A percentile compares a stretch with the other conserved stretches of the same genome.
Conservation (phyloP, 2,113 vertebrate genomes). For the Pomatostomus ruficeps region DNA sequence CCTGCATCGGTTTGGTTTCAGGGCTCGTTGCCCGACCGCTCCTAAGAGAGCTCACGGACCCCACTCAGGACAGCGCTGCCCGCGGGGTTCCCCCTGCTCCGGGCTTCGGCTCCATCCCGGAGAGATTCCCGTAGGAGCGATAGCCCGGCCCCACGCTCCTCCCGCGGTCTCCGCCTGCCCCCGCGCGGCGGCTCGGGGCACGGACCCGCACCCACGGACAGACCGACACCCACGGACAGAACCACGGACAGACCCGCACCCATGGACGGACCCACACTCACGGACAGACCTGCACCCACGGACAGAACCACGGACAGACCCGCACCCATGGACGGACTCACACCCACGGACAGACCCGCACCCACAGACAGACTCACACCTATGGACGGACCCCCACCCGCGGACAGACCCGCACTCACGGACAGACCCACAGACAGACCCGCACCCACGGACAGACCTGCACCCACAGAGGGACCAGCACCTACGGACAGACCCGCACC, state of each 20-base stretch:
- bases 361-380: too few species aligned
- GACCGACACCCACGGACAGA: not conserved
- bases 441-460: too few species aligned
- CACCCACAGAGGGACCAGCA: too few species aligned
- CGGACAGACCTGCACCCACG: not conserved
- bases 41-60: not conserved
- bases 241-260: not conserved
- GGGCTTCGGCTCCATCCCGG: not conserved
- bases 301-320: not conserved
- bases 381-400: too few species aligned
- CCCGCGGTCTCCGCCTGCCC: slow-evolving; percentile 17
- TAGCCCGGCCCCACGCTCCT: not conserved
- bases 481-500: too few species aligned
- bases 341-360: too few species aligned
- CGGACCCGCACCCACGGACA: not conserved
- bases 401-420: not conserved
- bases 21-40: not conserved
- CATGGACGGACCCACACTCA: too few species aligned
- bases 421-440: too few species aligned
- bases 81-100: not conserved
- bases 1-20: not conserved
- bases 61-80: not conserved
- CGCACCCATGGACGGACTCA: too few species aligned
- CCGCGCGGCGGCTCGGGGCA: not conserved
- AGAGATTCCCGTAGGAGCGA: fast-evolving